Conservation (phyloP, 2,888 invertebrate genomes). For the Timandra comae region DNA sequence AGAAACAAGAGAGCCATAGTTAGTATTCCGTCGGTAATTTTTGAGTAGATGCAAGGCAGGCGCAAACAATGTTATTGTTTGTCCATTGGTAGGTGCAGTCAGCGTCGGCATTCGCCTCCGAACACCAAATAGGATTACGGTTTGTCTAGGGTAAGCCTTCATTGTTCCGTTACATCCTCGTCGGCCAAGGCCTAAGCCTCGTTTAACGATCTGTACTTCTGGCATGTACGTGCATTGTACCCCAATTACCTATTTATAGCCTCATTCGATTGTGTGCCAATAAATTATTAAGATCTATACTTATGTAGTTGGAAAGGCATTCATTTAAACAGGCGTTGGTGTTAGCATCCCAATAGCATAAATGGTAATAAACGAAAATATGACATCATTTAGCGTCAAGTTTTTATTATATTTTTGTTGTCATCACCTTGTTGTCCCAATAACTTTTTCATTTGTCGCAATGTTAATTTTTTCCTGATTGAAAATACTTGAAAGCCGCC, state of each 20-base stretch:
- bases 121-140: conserved; percentile 47
- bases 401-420: background rate
- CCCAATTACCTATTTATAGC: conserved; percentile 28
- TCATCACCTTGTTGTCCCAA: background rate
- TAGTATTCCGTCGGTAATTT: no score
- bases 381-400: no score
- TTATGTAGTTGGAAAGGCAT: conserved; percentile 4
- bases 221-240: conserved; percentile 29
- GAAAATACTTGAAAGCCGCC: conserved; percentile 23
- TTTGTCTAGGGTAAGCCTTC: conserved; percentile 38
- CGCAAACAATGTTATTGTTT: conserved; percentile 41
- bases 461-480: conserved; percentile 8
- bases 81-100: conserved; percentile 23
- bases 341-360: no score
- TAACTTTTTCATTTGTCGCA: background rate
- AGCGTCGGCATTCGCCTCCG: conserved; percentile 12
- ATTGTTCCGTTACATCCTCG: conserved; percentile 35
- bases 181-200: conserved; percentile 26
- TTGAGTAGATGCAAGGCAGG: conserved; percentile 22
- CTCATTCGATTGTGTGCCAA: conserved; percentile 25
- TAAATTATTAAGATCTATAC: conserved; percentile 22
- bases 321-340: no score
- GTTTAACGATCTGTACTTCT: conserved; percentile 30
- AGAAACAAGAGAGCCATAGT: no score
- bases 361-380: no score